Conservation (phyloP, 1,140 invertebrate genomes). For the Pseudachorutes palmiensis region DNA sequence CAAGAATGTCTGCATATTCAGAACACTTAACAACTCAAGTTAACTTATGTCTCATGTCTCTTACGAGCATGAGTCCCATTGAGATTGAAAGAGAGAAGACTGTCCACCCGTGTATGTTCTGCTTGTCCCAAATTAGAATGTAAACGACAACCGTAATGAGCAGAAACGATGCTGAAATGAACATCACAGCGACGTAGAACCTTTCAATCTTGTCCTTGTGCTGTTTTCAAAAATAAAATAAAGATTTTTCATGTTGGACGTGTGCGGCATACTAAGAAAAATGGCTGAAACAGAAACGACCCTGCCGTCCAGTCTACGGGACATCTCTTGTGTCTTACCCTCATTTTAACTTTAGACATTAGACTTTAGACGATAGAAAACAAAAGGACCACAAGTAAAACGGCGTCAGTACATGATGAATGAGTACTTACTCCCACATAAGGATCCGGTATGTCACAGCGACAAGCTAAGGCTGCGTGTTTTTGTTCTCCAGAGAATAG, state of each 20-base stretch:
- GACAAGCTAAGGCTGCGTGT: too few relatives aligned
- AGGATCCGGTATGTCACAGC: too few relatives aligned
- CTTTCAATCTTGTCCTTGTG: neutral
- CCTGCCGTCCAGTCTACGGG: too few relatives aligned
- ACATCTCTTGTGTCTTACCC: too few relatives aligned
- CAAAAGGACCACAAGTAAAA: neutral
- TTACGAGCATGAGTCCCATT: constrained; percentile 28
- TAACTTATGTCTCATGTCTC: neutral
- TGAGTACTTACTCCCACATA: too few relatives aligned
- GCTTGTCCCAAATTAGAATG: constrained; percentile 30
- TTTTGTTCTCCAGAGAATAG: neutral
- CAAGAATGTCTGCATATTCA: neutral
- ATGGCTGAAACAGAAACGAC: too few relatives aligned
- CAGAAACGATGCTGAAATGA: constrained; percentile 28
- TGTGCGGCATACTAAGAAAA: neutral
- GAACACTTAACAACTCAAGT: too few relatives aligned
- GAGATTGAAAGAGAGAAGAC: constrained; percentile 16
- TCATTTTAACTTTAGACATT: too few relatives aligned
- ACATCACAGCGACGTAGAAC: constrained; percentile 16
- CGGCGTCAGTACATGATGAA: neutral
- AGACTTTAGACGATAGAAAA: too few relatives aligned
- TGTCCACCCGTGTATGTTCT: constrained; percentile 34
- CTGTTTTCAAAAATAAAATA: neutral
- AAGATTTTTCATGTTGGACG: neutral
- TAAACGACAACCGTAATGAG: constrained; percentile 27